These are phyloP conservation scores for Callaeas wilsoni DNA, from an alignment of 2,113 vertebrate species.

Conservation along the genomic window DNA sequence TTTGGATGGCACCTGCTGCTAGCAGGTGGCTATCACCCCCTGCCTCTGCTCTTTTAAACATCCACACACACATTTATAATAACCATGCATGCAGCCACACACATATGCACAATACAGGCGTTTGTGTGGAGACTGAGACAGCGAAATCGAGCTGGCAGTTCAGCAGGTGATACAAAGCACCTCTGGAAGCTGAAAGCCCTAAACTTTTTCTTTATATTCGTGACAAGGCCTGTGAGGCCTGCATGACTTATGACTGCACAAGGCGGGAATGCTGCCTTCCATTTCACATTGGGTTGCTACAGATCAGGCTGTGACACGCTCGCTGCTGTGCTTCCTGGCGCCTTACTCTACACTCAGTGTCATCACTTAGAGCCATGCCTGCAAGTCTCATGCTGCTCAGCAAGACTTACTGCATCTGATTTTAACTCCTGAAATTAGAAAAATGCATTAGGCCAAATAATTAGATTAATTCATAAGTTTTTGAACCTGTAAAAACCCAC, in stretches of 20 bases:
- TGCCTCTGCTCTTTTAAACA: not conserved
- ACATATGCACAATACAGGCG: not conserved
- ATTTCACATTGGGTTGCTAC: not conserved
- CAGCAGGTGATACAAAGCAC: not conserved
- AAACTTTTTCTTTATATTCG: not conserved
- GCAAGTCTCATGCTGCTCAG: not conserved
- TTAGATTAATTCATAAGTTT: not conserved
- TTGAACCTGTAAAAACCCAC: not conserved
- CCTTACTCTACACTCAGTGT: not conserved
- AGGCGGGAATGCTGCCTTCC: not conserved
- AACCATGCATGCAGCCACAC: not conserved
- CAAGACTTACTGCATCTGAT: not conserved
- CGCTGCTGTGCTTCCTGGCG: not conserved
- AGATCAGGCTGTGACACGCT: not conserved
- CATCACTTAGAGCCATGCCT: not conserved
- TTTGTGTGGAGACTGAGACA: not conserved
- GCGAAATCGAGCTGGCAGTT: not conserved
- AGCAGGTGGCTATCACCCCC: not conserved
- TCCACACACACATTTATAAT: not conserved
- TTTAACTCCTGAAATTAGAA: not conserved
- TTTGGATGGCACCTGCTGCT: not conserved
- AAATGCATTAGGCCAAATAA: not conserved
- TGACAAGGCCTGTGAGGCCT: slow-evolving; percentile 24
- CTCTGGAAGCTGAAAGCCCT: not conserved
- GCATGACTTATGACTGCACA: not conserved